These are phyloP conservation scores for Lasioglossum figueresi DNA, from an alignment of 2,888 invertebrate species.

Conservation along the genomic window DNA sequence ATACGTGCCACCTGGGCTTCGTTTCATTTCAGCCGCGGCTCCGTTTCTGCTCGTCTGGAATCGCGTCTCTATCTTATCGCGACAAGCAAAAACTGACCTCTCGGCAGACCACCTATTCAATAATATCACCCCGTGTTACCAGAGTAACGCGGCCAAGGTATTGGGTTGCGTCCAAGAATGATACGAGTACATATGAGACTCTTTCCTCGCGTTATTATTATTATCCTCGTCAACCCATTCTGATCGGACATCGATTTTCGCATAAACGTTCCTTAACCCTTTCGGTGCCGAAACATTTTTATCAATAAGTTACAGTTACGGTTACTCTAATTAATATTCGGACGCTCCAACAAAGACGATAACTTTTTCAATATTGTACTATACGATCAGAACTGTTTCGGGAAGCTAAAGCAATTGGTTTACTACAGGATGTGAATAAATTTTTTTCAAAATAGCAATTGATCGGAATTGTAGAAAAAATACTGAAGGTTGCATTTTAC, in stretches of 20 bases:
- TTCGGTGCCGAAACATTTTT: fast-evolving
- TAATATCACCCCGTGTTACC: constrained; percentile 25
- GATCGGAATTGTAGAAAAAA: too few relatives aligned
- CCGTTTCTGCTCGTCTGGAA: background rate
- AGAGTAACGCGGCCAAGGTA: constrained; percentile 43
- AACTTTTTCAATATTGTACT: too few relatives aligned
- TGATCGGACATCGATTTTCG: background rate
- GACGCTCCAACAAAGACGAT: too few relatives aligned
- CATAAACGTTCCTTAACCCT: background rate
- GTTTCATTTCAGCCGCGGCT: background rate
- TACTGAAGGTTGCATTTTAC: too few relatives aligned
- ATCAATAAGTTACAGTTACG: too few relatives aligned
- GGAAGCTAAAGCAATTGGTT: too few relatives aligned
- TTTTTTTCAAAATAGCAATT: too few relatives aligned
- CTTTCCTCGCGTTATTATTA: background rate
- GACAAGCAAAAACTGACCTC: constrained; percentile 23
- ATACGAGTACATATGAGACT: background rate
- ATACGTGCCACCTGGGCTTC: background rate
- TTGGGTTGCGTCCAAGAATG: background rate
- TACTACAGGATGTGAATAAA: too few relatives aligned
- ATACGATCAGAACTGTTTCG: too few relatives aligned
- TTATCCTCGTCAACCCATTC: background rate
- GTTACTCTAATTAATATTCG: too few relatives aligned
- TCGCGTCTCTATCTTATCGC: constrained; percentile 29
- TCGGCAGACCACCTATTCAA: constrained; percentile 24